Base-by-base conservation (phyloP, 2,888 invertebrate species). In the Euphydryas editha region DNA sequence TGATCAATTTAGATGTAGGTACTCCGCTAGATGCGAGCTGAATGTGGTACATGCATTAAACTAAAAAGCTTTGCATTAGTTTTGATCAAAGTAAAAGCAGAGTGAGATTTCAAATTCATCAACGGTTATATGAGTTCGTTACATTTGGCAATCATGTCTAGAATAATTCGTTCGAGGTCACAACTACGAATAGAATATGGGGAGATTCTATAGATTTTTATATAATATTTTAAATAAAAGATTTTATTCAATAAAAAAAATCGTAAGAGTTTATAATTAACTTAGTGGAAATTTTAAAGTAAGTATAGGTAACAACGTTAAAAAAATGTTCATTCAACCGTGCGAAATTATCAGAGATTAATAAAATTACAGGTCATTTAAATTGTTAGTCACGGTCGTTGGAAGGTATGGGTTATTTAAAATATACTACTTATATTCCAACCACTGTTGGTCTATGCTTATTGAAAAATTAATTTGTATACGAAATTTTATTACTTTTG, bases 401-500 rank as follows among this genome's bases (percentile, higher is more conserved):
- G 10, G 36, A 30, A 30, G n/a, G n/a, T 24, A 30, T 36, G 7
- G n/a, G 17, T 54, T 54, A 54, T 54, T 17, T 21, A 54, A 54
- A 54, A 54, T 54, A 54, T 54, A n/a, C n/a, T n/a, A n/a, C n/a
- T n/a, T 54, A 51, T 44, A 51, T 39, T 51, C 44, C 51, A 18
- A 36, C 10, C 24, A 13, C 59, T 11, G 42, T 51, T 49, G 24
- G 24, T 51, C 24, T 51, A 21, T 47, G n/a, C 37, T 10, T 13
- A n/a, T 20, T 47, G 36, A 49, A 65, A 60, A 54, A 58, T 47
- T 46, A 57, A 62, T 65, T 59, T 57, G 59, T 54, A 30, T 69
- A 39, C 15, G 30, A 30, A 57, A 49, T 49, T 49, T 49, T 21
- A 30, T 42, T 68, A 71, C 49, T 24, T 13, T 78, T 79, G 79